These are phyloP conservation scores for Clupea harengus DNA, from an alignment of 2,113 vertebrate species.

Conservation along the genomic window DNA sequence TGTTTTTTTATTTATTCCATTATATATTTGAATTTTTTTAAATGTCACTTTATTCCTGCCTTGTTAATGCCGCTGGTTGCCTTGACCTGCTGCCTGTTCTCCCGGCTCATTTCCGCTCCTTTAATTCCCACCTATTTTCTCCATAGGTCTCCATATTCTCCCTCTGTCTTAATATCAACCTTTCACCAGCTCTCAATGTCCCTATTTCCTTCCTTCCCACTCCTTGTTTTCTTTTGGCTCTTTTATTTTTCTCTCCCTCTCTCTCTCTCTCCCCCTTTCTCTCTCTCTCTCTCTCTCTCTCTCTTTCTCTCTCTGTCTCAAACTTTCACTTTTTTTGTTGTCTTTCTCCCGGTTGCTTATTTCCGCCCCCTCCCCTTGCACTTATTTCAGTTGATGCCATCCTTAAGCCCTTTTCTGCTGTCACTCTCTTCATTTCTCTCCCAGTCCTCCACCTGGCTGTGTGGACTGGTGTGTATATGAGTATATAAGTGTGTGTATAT, in stretches of 20 bases:
- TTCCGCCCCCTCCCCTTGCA: conserved; percentile 4
- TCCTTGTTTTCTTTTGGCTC: conserved; percentile 37
- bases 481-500: not conserved
- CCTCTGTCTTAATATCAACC: not conserved
- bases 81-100: not conserved
- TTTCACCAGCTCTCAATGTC: conserved; percentile 22
- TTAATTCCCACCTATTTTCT: conserved; percentile 1
- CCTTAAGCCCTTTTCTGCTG: conserved; percentile 17
- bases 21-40: conserved; percentile 35
- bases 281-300: conserved; percentile 37
- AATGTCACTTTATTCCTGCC: conserved; percentile 14
- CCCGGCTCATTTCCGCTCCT: conserved; percentile 19
- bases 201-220: conserved; percentile 44
- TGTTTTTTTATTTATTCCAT: conserved; percentile 43
- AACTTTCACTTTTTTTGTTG: not conserved
- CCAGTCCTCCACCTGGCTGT: conserved; percentile 32
- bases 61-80: not conserved
- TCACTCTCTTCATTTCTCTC: conserved; percentile 14
- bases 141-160: conserved; percentile 11
- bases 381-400: not conserved
- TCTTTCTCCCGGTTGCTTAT: conserved; percentile 29
- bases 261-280: conserved; percentile 4
- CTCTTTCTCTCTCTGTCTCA: conserved; percentile 26
- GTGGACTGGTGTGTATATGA: not conserved
- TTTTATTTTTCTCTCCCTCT: conserved; percentile 23